Evolutionary conservation across 2,797 vertebrate genomes (phyloP).

Genomic region (Parambassis ranga): DNA sequence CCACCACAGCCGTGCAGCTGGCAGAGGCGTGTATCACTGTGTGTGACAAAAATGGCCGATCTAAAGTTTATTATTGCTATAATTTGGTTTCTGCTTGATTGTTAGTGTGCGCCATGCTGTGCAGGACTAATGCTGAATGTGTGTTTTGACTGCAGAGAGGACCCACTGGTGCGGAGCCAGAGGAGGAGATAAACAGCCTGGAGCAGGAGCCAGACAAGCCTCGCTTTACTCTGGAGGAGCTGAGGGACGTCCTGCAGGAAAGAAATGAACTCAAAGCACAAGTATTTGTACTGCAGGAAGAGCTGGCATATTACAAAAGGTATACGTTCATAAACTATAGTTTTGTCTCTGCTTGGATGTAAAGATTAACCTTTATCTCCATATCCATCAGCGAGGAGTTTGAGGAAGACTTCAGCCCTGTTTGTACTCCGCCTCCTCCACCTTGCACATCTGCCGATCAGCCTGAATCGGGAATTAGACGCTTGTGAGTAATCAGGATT

Average conservation of each 20-base stretch:
- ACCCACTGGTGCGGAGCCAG: conserved; percentile 57
- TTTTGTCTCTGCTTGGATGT: background rate
- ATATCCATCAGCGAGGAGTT: conserved; percentile 83
- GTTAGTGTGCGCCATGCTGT: background rate
- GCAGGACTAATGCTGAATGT: conserved; percentile 1
- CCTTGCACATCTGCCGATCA: conserved; percentile 72
- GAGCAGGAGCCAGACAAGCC: conserved; percentile 86
- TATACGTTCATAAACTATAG: conserved; percentile 27
- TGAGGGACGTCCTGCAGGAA: conserved; percentile 91
- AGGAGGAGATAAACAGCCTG: conserved; percentile 52
- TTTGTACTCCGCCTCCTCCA: conserved; percentile 59
- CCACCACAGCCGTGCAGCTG: background rate
- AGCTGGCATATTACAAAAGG: conserved; percentile 92
- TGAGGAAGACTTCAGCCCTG: conserved; percentile 81
- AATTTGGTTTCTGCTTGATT: background rate
- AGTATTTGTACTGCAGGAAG: conserved; percentile 91
- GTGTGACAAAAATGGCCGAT: too few species aligned
- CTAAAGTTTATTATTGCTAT: too few species aligned
- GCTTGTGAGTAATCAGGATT: conserved; percentile 88
- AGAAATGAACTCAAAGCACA: conserved; percentile 92
- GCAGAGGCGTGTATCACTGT: background rate
- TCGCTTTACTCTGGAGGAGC: conserved; percentile 91
- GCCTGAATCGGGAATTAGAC: conserved; percentile 91
- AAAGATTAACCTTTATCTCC: background rate
- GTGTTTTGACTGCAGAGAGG: conserved; percentile 64